A percentile compares a stretch with the other conserved stretches of the same genome.
phyloP scores from a whole-genome alignment of 2,888 invertebrate species.

The Thera obeliscata region DNA sequence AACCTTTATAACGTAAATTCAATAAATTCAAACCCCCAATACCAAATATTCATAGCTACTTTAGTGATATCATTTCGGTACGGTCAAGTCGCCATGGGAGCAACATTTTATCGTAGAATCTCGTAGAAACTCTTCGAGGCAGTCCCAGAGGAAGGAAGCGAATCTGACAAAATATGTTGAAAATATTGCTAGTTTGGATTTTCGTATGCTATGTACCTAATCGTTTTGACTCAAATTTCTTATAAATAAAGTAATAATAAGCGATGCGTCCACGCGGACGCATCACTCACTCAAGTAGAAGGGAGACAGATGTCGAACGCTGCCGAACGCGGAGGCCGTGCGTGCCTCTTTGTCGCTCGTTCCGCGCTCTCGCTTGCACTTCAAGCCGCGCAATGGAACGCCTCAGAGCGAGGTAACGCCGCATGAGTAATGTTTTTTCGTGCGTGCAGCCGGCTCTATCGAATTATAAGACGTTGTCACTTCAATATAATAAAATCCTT shows the following conservation, averaged over 20 bases:
- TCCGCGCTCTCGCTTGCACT: too few species aligned
- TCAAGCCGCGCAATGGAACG: too few species aligned
- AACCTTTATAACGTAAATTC: background rate
- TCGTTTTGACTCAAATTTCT: background rate
- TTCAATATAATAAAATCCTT: too few species aligned
- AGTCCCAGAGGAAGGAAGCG: background rate
- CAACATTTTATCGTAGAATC: constrained; percentile 24
- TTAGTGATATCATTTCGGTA: constrained; percentile 5
- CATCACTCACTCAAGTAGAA: too few species aligned
- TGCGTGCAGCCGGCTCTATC: too few species aligned
- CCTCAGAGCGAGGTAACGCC: too few species aligned
- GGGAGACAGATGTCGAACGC: too few species aligned
- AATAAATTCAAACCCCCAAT: background rate
- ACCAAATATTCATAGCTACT: constrained; percentile 14
- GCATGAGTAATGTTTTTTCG: too few species aligned
- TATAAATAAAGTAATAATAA: background rate
- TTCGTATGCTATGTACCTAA: background rate
- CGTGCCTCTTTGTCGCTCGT: too few species aligned
- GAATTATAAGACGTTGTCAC: too few species aligned
- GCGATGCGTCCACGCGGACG: too few species aligned
- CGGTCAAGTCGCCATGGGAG: constrained; percentile 23
- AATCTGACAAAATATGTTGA: constrained; percentile 9
- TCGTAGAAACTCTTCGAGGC: constrained; percentile 3
- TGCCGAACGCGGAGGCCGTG: too few species aligned
- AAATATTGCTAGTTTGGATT: constrained; percentile 3